Conservation (phyloP, 30 jellyfish, hydroid and myxozoan genomes). For the Turritopsis dohrnii region DNA sequence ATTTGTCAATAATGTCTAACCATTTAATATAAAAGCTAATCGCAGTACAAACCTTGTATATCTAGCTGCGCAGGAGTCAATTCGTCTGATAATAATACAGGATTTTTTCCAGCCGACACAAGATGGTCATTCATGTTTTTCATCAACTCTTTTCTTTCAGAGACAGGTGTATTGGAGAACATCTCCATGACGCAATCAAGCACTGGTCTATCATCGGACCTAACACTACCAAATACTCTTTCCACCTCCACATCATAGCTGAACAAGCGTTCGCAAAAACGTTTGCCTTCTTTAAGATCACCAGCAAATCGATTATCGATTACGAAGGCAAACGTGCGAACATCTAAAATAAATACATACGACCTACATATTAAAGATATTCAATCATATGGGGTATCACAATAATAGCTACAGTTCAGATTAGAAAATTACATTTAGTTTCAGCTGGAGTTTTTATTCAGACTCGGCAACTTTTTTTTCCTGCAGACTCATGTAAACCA, state of each 20-base stretch:
- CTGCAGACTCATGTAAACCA: too few relatives aligned
- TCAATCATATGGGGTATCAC: too few relatives aligned
- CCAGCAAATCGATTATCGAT: not conserved
- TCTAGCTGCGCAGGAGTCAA: not conserved
- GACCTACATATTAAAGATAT: too few relatives aligned
- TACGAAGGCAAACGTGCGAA: not conserved
- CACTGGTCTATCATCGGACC: not conserved
- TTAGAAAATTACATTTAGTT: too few relatives aligned
- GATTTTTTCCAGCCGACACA: not conserved
- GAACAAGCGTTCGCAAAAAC: not conserved
- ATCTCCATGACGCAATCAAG: not conserved
- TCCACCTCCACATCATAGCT: not conserved
- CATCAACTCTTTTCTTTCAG: not conserved
- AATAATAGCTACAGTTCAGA: too few relatives aligned
- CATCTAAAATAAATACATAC: too few relatives aligned
- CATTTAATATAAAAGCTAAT: too few relatives aligned
- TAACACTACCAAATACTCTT: not conserved
- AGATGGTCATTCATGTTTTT: not conserved
- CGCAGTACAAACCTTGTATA: not conserved
- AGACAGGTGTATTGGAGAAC: not conserved
- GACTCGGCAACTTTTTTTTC: too few relatives aligned
- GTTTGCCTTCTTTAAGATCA: not conserved
- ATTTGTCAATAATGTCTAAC: not conserved
- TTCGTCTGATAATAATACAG: not conserved
- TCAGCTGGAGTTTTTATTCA: too few relatives aligned